Base-by-base conservation (phyloP, 1,140 invertebrate species). In the Phymastichus coffea region DNA sequence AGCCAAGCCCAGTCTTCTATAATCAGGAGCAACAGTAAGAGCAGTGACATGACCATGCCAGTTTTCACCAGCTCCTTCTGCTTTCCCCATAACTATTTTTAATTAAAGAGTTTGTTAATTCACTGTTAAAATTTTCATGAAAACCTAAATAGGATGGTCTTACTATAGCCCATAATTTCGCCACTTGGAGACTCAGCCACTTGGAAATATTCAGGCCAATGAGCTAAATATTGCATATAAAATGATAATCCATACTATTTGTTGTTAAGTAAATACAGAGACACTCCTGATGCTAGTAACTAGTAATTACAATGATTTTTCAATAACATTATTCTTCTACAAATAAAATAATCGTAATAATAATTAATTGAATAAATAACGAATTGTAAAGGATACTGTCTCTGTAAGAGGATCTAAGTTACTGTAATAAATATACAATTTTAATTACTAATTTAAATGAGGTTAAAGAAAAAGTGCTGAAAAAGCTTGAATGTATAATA, bases 11-110 rank as follows among this genome's bases (percentile, higher is more conserved):
- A 97, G 76, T 67, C 96, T 83, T 71, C 97, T 83, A 72, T 92
- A 98, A 69, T 94, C 91, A 14, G 94, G 93, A 30, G 94, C 93
- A n/a, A 99, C 95, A 25, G 95, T 97, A 7, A 99, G 81, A 14
- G 96, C 96, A 17, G 97, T 99, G 2, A 99, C 97, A 82, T 99
- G 97, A 1, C 97, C 97, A 85, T 99, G 97, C 95, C 95, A 99
- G 73, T 95, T 92, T 70, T 97, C 93, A 58, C 89, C 88, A 69
- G 87, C 85, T 0, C 97, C 97, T 84, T 99, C 97, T 10, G 95
- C 91, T 81, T 99, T 99, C 26, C 96, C 97, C 96, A 99, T 99
- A 46, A 99, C 95, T 98, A 68, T 58, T 84, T 83, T 67, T 59
- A 22, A 44, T 54, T 35, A 52, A 47, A 14, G 8, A 38, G 19